Conservation (phyloP, 2,113 vertebrate species). For the Pyxicephalus adspersus region DNA sequence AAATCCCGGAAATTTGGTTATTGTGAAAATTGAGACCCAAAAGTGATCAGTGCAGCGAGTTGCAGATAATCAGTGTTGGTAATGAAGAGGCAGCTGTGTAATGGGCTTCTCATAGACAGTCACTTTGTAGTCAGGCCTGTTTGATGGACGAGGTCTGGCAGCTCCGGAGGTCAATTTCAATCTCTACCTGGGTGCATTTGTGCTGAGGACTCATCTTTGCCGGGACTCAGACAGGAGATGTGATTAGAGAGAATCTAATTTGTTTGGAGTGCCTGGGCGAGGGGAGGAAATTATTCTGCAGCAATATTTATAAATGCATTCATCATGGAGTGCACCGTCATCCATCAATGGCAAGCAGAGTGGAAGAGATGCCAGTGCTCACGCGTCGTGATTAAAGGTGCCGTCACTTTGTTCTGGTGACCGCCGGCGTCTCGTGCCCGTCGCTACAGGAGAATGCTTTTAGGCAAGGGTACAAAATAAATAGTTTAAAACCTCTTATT, state of each 20-base stretch:
- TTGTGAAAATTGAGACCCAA: too few relatives aligned
- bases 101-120: slow-evolving; percentile 3
- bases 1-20: too few relatives aligned
- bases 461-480: too few relatives aligned
- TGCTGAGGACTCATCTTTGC: slow-evolving; percentile 70
- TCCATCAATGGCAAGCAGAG: slow-evolving; percentile 63
- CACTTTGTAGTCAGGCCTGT: not conserved
- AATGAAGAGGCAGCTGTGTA: slow-evolving; percentile 27
- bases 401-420: slow-evolving; percentile 53
- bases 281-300: slow-evolving; percentile 77
- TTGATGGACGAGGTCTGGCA: slow-evolving; percentile 23
- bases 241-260: slow-evolving; percentile 81
- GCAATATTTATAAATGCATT: slow-evolving; percentile 80
- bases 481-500: too few relatives aligned
- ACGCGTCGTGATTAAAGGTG: slow-evolving; percentile 69
- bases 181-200: slow-evolving; percentile 62
- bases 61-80: not conserved
- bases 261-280: slow-evolving; percentile 75
- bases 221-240: slow-evolving; percentile 71
- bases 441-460: too few relatives aligned
- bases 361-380: slow-evolving; percentile 65
- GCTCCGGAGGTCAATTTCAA: slow-evolving; percentile 19
- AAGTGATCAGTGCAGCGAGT: not conserved
- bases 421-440: too few relatives aligned
- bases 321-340: slow-evolving; percentile 71